Percentiles rank a stretch among this genome's conserved stretches.
Evolutionary conservation across 1,140 invertebrate genomes (phyloP).

Genomic region (Holcopasites calliopsidis): DNA sequence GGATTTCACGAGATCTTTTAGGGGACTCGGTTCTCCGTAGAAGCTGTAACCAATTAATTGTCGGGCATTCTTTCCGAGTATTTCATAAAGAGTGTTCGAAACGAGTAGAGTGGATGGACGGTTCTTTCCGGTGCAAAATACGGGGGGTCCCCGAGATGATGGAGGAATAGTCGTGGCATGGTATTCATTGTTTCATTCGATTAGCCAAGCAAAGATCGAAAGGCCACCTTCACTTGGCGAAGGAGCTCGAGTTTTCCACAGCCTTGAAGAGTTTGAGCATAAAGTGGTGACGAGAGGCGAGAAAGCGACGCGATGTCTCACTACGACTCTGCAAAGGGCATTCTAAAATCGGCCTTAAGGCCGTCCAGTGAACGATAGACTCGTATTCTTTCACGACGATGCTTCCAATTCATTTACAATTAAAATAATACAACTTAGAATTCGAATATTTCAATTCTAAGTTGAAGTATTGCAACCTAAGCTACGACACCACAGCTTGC

Average conservation of each 20-base stretch:
- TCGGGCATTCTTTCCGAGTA: not conserved
- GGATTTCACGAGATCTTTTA: not conserved
- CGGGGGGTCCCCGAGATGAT: not conserved
- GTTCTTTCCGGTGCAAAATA: not conserved
- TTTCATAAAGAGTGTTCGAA: conserved; percentile 20
- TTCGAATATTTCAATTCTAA: too few species aligned
- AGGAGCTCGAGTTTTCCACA: conserved; percentile 57
- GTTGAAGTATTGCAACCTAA: too few species aligned
- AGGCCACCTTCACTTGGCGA: conserved; percentile 48
- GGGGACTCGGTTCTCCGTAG: not conserved
- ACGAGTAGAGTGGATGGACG: not conserved
- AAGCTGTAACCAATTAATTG: not conserved
- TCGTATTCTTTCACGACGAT: conserved; percentile 10
- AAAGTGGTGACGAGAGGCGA: conserved; percentile 39
- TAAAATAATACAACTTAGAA: too few species aligned
- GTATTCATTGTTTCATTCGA: conserved; percentile 38
- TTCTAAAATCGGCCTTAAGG: conserved; percentile 56
- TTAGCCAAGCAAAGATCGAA: conserved; percentile 22
- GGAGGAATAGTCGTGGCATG: not conserved
- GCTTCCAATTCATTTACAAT: too few species aligned
- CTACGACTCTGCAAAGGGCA: conserved; percentile 38
- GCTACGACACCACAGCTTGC: not conserved
- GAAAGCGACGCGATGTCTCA: conserved; percentile 36
- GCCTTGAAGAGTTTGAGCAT: conserved; percentile 53
- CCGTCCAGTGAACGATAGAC: conserved; percentile 41